A percentile compares a stretch with the other conserved stretches of the same genome.
These are phyloP conservation scores for Channa argus DNA, from an alignment of 2,113 vertebrate species.

Conservation along the genomic window DNA sequence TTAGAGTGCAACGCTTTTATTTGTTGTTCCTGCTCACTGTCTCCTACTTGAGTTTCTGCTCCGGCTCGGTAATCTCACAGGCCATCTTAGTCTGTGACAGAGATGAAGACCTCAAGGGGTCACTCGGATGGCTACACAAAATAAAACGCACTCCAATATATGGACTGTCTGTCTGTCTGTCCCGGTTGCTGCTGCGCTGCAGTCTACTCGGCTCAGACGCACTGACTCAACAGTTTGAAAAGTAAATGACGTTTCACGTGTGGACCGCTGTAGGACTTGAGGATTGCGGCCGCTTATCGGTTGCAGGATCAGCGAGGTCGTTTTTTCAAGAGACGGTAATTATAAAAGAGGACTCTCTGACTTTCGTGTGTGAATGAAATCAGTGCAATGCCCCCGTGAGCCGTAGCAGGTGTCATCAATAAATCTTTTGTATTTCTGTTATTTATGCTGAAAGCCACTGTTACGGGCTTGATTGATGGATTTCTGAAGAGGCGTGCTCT, in stretches of 20 bases:
- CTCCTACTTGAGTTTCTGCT: slow-evolving; percentile 15
- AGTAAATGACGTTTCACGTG: slow-evolving; percentile 16
- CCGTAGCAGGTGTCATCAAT: slow-evolving; percentile 49
- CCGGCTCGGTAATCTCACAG: slow-evolving; percentile 44
- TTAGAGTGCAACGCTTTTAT: slow-evolving; percentile 20
- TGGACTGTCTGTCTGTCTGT: slow-evolving; percentile 2
- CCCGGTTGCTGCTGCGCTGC: no score
- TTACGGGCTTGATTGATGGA: slow-evolving; percentile 42
- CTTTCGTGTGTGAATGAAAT: neutral
- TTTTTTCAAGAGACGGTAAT: no score
- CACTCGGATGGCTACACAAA: neutral
- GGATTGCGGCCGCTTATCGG: slow-evolving; percentile 6
- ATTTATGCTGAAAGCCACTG: slow-evolving; percentile 64
- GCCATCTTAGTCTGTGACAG: slow-evolving; percentile 7
- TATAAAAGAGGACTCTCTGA: no score
- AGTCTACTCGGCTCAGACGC: no score
- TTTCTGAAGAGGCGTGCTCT: slow-evolving; percentile 39
- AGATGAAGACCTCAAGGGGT: slow-evolving; percentile 19
- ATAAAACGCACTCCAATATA: slow-evolving; percentile 16
- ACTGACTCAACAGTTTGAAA: neutral
- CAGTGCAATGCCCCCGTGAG: slow-evolving; percentile 50
- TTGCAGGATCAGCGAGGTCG: no score
- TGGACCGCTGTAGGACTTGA: slow-evolving; percentile 11
- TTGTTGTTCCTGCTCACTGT: slow-evolving; percentile 21
- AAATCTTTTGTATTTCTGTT: slow-evolving; percentile 49